Base-by-base conservation (phyloP, 2,113 vertebrate genomes). In the Corythornis madagascariensis region DNA sequence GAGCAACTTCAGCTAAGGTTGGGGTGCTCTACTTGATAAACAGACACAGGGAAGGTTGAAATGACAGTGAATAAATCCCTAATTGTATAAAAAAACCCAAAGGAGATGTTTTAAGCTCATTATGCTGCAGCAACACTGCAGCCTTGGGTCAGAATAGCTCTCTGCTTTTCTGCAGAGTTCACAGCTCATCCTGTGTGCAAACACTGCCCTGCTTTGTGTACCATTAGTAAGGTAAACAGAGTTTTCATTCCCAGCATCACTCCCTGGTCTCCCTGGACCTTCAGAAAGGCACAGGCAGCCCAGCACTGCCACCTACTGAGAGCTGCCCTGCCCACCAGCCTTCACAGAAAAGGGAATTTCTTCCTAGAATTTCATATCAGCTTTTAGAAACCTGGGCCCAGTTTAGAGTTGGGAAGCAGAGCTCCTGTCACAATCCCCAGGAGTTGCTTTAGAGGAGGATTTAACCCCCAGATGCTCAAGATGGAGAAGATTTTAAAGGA, bases 241-340 rank as follows among this genome's bases (percentile, higher is more conserved):
- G 18, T 24, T 73, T 56, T 35, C 26, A 35, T 47, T 42, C 52
- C 19, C 40, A 56, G 31, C 42, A 25, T 25, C 56, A 79, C 24
- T 33, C n/a, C 2, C 15, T 43, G 69, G n/a, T 47, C 16, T 48
- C 18, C 21, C 8, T 13, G 7, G 25, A 26, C 29, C 31, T 43
- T 43, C 8, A 2, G 31, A 9, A 56, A 81, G 29, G 53, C 85
- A 11, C 21, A 17, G n/a, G 59, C 16, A 5, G 78, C 61, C 43
- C 28, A 1, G 83, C 60, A 88, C 89, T 95, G 95, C 95, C 95
- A 90, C 83, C 95, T 95, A 79, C 9, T 83, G 90, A 88, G 48
- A 67, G 55, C 50, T 5, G 0, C 17, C 26, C 40, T n/a, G 9
- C 17, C 47, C 26, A 3, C 29, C 1, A 2, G 9, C 45, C 4